These are phyloP conservation scores for Bos javanicus DNA, from an alignment of 2,113 vertebrate species.

Conservation along the genomic window DNA sequence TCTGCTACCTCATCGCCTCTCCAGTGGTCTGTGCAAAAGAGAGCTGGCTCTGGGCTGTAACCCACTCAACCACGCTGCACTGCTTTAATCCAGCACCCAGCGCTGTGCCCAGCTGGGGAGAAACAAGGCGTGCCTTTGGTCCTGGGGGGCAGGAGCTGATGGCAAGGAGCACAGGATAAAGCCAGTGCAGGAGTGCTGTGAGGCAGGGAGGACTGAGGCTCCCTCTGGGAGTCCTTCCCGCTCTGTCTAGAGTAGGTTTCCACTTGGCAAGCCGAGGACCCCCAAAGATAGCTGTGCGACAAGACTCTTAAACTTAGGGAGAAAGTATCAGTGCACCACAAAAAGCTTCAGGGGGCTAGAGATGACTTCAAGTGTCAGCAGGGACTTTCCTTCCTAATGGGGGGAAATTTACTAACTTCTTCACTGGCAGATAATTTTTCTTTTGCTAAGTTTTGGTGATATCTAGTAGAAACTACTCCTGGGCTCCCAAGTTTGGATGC, in stretches of 20 bases:
- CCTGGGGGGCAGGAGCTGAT: neutral
- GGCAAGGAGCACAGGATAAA: neutral
- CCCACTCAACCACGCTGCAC: accelerated
- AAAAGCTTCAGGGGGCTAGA: slow-evolving; percentile 2
- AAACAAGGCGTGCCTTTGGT: neutral
- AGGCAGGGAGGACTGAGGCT: neutral
- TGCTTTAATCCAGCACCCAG: neutral
- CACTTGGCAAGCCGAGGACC: neutral
- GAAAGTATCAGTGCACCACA: neutral
- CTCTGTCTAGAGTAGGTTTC: neutral
- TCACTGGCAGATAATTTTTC: slow-evolving; percentile 68
- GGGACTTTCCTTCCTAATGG: slow-evolving; percentile 76
- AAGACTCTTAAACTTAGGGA: neutral
- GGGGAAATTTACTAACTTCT: slow-evolving; percentile 75
- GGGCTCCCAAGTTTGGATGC: slow-evolving; percentile 80
- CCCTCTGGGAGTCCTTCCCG: neutral
- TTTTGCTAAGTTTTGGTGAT: slow-evolving; percentile 74
- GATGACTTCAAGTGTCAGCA: slow-evolving; percentile 29
- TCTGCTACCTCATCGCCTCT: neutral
- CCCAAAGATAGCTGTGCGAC: neutral
- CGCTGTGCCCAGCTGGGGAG: neutral
- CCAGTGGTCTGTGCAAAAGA: too few relatives aligned
- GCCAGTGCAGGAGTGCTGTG: neutral
- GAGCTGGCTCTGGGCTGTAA: neutral
- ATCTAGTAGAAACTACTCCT: slow-evolving; percentile 76